A percentile compares a stretch with the other conserved stretches of the same genome.
These are phyloP conservation scores for Epistrophe grossulariae DNA, from an alignment of 2,888 invertebrate genomes.

Conservation along the genomic window DNA sequence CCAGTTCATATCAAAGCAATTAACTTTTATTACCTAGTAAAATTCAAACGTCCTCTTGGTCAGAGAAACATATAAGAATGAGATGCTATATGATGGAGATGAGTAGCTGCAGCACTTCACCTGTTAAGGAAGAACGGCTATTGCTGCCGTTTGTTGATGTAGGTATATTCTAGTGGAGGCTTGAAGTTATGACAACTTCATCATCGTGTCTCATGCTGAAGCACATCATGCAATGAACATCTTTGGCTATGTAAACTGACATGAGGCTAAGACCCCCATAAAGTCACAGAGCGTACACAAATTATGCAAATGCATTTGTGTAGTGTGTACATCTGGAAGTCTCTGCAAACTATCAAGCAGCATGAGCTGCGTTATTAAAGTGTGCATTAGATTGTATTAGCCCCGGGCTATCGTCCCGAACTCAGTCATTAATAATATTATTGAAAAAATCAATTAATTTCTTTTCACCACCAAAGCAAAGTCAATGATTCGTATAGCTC, in stretches of 20 bases:
- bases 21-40: constrained; percentile 57
- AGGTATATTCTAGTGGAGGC: constrained; percentile 50
- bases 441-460: constrained; percentile 59
- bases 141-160: constrained; percentile 18
- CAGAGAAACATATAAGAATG: constrained; percentile 13
- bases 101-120: constrained; percentile 16
- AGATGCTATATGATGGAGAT: constrained; percentile 1
- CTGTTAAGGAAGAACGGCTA: neutral
- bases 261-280: constrained; percentile 12
- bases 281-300: neutral
- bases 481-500: neutral
- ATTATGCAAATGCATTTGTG: constrained; percentile 54
- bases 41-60: constrained; percentile 27
- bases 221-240: neutral
- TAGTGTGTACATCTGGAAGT: constrained; percentile 10
- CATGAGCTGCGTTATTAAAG: constrained; percentile 10
- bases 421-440: constrained; percentile 43
- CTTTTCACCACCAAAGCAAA: constrained; percentile 32
- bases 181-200: constrained; percentile 64
- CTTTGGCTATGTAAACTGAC: neutral
- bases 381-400: constrained; percentile 44
- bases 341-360: neutral
- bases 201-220: constrained; percentile 34
- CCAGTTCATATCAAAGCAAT: constrained; percentile 43
- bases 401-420: constrained; percentile 29